phyloP scores from a whole-genome alignment of 2,113 vertebrate species.

The Cheilinus undulatus region DNA sequence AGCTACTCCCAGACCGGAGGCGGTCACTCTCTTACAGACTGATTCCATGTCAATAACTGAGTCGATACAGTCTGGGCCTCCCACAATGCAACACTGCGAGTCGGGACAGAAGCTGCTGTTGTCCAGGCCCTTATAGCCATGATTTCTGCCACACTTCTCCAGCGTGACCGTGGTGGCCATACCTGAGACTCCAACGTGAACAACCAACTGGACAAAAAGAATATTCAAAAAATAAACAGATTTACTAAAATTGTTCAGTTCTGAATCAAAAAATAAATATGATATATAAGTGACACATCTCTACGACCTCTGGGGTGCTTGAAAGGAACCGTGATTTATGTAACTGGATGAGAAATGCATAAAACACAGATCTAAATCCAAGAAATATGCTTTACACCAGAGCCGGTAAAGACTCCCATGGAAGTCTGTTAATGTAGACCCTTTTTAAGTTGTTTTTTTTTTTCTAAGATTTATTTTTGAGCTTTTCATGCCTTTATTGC shows the following conservation, averaged over 20 bases:
- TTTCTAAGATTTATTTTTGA: too few species aligned
- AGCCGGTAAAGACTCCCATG: too few species aligned
- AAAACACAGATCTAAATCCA: too few species aligned
- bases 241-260: background rate
- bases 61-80: slow-evolving; percentile 91
- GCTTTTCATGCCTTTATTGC: too few species aligned
- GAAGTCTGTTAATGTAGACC: too few species aligned
- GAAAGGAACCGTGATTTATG: too few species aligned
- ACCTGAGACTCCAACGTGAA: slow-evolving; percentile 95
- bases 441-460: too few species aligned
- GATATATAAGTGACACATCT: too few species aligned
- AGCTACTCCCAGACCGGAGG: slow-evolving; percentile 86
- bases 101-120: slow-evolving; percentile 93
- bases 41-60: slow-evolving; percentile 95
- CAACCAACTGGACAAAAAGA: slow-evolving; percentile 85
- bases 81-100: slow-evolving; percentile 92
- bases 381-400: too few species aligned
- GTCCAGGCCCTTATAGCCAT: slow-evolving; percentile 92
- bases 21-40: slow-evolving; percentile 87
- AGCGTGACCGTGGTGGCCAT: slow-evolving; percentile 94
- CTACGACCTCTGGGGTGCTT: too few species aligned
- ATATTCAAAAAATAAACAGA: slow-evolving; percentile 19
- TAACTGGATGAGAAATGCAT: too few species aligned
- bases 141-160: slow-evolving; percentile 95
- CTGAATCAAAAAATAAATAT: background rate